Conservation (phyloP, 1,140 invertebrate species). For the Pomacea maculata region DNA sequence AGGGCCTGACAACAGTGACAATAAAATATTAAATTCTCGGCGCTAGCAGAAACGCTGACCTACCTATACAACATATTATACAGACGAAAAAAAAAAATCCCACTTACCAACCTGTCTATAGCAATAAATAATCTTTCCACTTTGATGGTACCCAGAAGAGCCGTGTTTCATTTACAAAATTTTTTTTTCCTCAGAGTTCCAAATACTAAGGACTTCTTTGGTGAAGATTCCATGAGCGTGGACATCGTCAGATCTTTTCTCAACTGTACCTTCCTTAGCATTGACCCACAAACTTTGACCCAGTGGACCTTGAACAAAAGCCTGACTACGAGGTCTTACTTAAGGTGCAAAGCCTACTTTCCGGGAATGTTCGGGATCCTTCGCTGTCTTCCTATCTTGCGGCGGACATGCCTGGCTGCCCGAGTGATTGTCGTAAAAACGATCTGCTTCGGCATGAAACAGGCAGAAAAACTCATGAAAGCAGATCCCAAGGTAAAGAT, state of each 20-base stretch:
- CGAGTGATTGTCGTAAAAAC: conserved; percentile 19
- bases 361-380: neutral
- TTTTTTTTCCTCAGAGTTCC: conserved; percentile 1
- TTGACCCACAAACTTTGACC: conserved; percentile 13
- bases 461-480: conserved; percentile 3
- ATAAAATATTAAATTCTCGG: no score
- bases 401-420: conserved; percentile 10
- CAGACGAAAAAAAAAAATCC: no score
- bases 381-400: conserved; percentile 1
- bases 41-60: no score
- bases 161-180: no score
- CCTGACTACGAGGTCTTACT: neutral
- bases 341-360: neutral
- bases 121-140: no score
- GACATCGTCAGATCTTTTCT: conserved; percentile 4
- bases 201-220: neutral
- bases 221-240: neutral
- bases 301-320: conserved; percentile 17
- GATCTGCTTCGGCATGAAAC: conserved; percentile 23
- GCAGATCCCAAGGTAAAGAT: conserved; percentile 25
- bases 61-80: no score
- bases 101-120: no score
- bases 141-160: no score
- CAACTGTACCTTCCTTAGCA: neutral
- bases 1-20: no score